phyloP scores from a whole-genome alignment of 2,113 vertebrate genomes.

The Neolamprologus variostigma region DNA sequence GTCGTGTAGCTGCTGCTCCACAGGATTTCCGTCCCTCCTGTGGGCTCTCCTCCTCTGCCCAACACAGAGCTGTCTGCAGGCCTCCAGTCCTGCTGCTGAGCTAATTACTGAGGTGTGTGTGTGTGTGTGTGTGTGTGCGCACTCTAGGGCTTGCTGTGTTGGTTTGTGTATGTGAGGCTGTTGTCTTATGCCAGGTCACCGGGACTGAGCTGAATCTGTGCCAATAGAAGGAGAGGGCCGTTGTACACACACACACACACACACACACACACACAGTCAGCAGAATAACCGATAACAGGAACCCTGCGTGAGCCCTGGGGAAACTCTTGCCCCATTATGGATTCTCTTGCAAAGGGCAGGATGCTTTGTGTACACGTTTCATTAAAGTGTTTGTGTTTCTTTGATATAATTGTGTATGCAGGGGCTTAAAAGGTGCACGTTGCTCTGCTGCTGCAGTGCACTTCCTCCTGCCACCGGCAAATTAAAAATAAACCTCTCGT shows the following conservation, averaged over 20 bases:
- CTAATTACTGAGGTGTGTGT: slow-evolving; percentile 62
- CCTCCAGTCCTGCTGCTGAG: slow-evolving; percentile 27
- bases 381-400: not conserved
- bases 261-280: not conserved
- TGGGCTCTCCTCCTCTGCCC: not conserved
- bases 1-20: too few species aligned
- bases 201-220: not conserved
- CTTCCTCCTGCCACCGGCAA: not conserved
- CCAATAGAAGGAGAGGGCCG: slow-evolving; percentile 21
- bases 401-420: not conserved
- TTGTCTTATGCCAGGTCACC: slow-evolving; percentile 19
- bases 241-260: not conserved
- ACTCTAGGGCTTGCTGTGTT: not conserved
- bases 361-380: not conserved
- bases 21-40: not conserved
- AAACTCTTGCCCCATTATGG: slow-evolving; percentile 2
- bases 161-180: not conserved
- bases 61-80: slow-evolving; percentile 12
- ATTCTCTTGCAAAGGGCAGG: not conserved
- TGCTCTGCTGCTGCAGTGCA: not conserved
- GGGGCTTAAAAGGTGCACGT: not conserved
- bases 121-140: not conserved
- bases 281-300: slow-evolving; percentile 31
- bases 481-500: not conserved
- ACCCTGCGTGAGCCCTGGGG: not conserved